phyloP scores from a whole-genome alignment of 2,113 vertebrate genomes.

The Theropithecus gelada region DNA sequence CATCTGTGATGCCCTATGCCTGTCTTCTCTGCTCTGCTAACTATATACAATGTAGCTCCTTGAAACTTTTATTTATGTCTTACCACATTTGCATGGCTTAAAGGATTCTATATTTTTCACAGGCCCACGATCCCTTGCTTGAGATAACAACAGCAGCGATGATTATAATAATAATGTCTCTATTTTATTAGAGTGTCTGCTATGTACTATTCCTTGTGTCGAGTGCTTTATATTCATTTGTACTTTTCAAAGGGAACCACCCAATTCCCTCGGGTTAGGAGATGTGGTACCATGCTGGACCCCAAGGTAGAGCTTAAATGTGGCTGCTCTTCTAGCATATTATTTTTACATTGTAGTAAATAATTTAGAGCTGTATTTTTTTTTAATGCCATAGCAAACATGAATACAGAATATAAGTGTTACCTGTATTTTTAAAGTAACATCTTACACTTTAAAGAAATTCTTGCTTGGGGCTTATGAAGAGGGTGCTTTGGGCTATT shows the following conservation, averaged over 20 bases:
- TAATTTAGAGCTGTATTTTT: neutral
- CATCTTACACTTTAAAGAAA: neutral
- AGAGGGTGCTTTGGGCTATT: neutral
- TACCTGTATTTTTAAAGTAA: neutral
- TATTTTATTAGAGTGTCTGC: neutral
- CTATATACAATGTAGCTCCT: neutral
- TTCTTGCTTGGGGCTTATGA: neutral
- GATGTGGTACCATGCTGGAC: neutral
- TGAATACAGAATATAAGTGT: neutral
- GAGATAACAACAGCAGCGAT: neutral
- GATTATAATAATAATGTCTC: neutral
- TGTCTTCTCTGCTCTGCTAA: neutral
- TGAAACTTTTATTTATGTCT: neutral
- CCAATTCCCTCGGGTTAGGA: neutral
- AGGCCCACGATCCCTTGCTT: neutral
- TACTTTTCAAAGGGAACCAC: neutral
- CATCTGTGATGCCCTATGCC: neutral
- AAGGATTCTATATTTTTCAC: neutral
- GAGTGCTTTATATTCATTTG: neutral
- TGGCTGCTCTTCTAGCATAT: neutral
- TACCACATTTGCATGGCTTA: neutral
- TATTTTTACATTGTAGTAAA: constrained; percentile 23
- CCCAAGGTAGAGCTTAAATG: neutral
- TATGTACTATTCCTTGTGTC: neutral
- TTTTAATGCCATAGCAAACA: neutral